phyloP scores from a whole-genome alignment of 1,140 invertebrate species.

The Dysdera silvatica region DNA sequence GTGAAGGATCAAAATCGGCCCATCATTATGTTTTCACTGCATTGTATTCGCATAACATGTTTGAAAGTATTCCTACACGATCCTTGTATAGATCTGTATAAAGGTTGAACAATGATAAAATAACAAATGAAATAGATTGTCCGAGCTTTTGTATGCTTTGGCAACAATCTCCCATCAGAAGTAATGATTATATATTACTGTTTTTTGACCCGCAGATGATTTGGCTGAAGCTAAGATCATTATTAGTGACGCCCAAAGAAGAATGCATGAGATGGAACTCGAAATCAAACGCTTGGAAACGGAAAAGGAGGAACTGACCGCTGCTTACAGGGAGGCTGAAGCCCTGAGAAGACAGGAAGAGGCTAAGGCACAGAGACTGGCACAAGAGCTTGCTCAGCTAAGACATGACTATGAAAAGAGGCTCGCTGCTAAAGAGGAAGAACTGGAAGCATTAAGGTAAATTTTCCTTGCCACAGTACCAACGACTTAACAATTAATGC shows the following conservation, averaged over 20 bases:
- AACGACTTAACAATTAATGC: too few species aligned
- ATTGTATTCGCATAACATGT: too few species aligned
- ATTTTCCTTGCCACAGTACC: too few species aligned
- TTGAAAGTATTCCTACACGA: too few species aligned
- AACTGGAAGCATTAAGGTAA: constrained; percentile 86
- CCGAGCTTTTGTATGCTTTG: too few species aligned
- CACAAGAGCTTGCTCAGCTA: constrained; percentile 78
- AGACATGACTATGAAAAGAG: constrained; percentile 89
- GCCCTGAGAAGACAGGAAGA: constrained; percentile 91
- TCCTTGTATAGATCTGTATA: too few species aligned
- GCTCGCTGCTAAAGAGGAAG: constrained; percentile 86
- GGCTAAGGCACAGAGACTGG: constrained; percentile 72
- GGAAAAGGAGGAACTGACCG: constrained; percentile 89
- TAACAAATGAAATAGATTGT: too few species aligned
- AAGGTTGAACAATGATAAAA: too few species aligned
- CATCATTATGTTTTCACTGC: too few species aligned
- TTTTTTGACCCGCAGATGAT: constrained; percentile 64
- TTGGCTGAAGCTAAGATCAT: constrained; percentile 81
- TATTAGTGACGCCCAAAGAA: constrained; percentile 80
- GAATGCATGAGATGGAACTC: constrained; percentile 88
- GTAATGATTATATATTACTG: too few species aligned
- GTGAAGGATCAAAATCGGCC: too few species aligned
- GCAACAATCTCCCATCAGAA: too few species aligned
- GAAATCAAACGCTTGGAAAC: constrained; percentile 93
- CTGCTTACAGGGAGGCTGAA: constrained; percentile 93